Evolutionary conservation across 2,888 invertebrate genomes (phyloP), one percentile per base, ranked within the genome.

Genomic region (Baccha elongata): DNA sequence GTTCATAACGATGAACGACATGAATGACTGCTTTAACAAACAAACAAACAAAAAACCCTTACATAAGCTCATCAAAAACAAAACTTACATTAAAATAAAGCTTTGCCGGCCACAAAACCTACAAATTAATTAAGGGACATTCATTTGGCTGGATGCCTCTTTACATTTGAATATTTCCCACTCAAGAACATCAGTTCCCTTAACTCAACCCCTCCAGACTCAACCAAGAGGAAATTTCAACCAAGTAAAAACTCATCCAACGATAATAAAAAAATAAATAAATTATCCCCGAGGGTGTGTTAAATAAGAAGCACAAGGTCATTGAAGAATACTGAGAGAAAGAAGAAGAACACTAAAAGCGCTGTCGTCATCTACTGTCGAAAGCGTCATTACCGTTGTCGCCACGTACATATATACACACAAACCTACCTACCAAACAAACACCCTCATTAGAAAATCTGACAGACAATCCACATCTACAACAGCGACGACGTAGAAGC

Each of bases 251-350:
- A 60, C 60, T 44, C 44, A 60, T 44, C 44, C 67, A 55, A 71
- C 17, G 46, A 46, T 29, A 37, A 58, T 46, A 69, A 40, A 55
- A 74, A 69, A 67, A 72, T 60, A 69, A 67, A 72, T 60, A 76
- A 76, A 76, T 71, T 75, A 75, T 62, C 42, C 81, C 71, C 71
- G 53, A 67, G 71, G 69, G 67, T 55, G 37, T 62, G 76, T 72
- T 75, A 62, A 72, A 67, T 67, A n/a, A n/a, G n/a, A n/a, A n/a
- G n/a, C 62, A 75, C 81, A 81, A 81, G 81, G 81, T 81, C 75
- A 81, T 53, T 53, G 50, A 62, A 53, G 65, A 60, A 76, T 75
- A 44, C 69, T 52, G 15, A 37, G 67, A 55, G 37, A 58, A 58
- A 21, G 58, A 58, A 23, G 60, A 60, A 60, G 11, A 62, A 52